Evolutionary conservation across 2,797 vertebrate species (phyloP), one percentile per base, ranked within the genome.

Genomic region (Falco columbarius): DNA sequence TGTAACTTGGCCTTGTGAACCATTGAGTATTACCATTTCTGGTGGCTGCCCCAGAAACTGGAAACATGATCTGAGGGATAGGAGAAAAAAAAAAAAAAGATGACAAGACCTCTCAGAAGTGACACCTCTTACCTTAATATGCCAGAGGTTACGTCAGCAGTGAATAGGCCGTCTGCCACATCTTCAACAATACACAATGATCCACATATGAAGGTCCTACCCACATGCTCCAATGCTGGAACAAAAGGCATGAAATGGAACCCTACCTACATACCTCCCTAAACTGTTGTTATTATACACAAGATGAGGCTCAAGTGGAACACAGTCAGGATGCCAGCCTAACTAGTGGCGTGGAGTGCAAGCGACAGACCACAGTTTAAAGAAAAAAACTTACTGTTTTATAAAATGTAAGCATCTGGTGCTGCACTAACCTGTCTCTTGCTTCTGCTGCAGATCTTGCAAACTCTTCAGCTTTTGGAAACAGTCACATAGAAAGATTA

Each of bases 231-330:
- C 67, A 70, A 14, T 10, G 23, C 1, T 0, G 26, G 47, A 83
- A 55, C 40, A 72, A 88, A 73, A 79, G 18, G 40, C 3, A 5
- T 16, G 44, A 29, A 77, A 47, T 1, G 2, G 29, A 73, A 75
- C 34, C 34, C 9, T 5, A 36, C 22, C 34, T 21, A 22, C 1
- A 5, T 2, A 30, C 5, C 47, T 89, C 52, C 22, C 40, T 5
- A 55, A 94, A n/a, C 10, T 6, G 0, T 0, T 42, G 29, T 67
- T 46, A 32, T 38, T 12, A 15, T 0, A 61, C 18, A 49, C 23
- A 49, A 54, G 52, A n/a, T 3, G 17, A 86, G 27, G 72, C 49
- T 51, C 23, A 54, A 47, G 47, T 4, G 9, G 56, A 91, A 81
- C 5, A 5, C 2, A 6, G 49, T 18, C 67, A 61, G 36, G 61